A percentile compares a stretch with the other conserved stretches of the same genome.
Evolutionary conservation across 2,797 vertebrate genomes (phyloP).

Genomic region (Ciconia nigra): DNA sequence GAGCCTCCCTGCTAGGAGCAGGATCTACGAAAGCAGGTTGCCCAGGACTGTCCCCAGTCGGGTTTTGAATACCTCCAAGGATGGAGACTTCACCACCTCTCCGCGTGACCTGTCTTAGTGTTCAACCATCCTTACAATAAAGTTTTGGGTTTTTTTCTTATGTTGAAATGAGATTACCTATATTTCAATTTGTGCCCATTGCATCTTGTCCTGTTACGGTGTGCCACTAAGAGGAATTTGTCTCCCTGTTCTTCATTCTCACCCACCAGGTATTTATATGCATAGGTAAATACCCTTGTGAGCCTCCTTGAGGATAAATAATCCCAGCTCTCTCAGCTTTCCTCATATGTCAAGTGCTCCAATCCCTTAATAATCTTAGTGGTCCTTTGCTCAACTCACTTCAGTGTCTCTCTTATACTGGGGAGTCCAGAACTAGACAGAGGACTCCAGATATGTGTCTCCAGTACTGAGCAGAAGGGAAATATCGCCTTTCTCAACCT

Average conservation of each 20-base stretch:
- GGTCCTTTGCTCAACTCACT: neutral
- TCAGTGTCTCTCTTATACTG: neutral
- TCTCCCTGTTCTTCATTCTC: neutral
- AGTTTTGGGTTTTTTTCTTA: neutral
- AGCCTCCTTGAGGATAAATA: neutral
- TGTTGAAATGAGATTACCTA: neutral
- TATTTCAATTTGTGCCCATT: neutral
- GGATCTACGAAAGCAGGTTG: neutral
- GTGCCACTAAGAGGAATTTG: neutral
- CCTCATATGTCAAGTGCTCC: neutral
- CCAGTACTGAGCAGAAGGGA: neutral
- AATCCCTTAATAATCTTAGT: neutral
- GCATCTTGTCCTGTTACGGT: neutral
- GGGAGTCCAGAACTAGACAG: neutral
- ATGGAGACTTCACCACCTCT: neutral
- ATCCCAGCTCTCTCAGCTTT: neutral
- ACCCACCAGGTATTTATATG: neutral
- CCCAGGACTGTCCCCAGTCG: neutral
- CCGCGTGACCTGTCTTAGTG: neutral
- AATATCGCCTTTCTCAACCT: neutral
- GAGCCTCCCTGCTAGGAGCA: neutral
- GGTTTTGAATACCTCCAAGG: neutral
- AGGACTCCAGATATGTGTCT: neutral
- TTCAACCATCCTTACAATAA: neutral
- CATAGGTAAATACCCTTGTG: neutral